These are phyloP conservation scores for Digitonthophagus gazella DNA, from an alignment of 2,888 invertebrate genomes.

Conservation along the genomic window DNA sequence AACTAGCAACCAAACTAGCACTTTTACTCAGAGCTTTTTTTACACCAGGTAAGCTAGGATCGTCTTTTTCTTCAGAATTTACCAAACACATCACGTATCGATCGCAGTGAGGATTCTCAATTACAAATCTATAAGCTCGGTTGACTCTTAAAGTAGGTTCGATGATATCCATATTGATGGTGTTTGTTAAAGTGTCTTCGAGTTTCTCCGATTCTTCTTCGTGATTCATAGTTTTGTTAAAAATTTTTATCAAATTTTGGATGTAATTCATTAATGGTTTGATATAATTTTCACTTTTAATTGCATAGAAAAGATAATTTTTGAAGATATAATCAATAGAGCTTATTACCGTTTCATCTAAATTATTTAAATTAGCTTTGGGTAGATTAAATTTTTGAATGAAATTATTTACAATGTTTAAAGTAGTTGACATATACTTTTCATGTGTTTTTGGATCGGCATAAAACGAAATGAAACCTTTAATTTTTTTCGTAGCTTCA, in stretches of 20 bases:
- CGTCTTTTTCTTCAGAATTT: constrained; percentile 63
- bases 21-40: constrained; percentile 70
- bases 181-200: constrained; percentile 73
- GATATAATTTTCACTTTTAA: constrained; percentile 72
- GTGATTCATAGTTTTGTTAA: no score
- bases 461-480: constrained; percentile 69
- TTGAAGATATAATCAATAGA: constrained; percentile 69
- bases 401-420: constrained; percentile 72
- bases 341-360: constrained; percentile 67
- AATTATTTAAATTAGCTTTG: constrained; percentile 52
- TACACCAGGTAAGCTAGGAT: constrained; percentile 63
- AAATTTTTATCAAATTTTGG: constrained; percentile 51
- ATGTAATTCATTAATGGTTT: constrained; percentile 72
- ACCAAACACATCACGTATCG: constrained; percentile 76
- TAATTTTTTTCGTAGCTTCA: constrained; percentile 70
- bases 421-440: constrained; percentile 58
- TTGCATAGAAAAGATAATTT: constrained; percentile 67
- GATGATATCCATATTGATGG: constrained; percentile 78
- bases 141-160: constrained; percentile 80
- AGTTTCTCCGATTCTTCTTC: constrained; percentile 63
- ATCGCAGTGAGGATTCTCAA: constrained; percentile 69
- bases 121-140: constrained; percentile 74
- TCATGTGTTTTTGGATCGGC: constrained; percentile 75
- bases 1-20: constrained; percentile 73
- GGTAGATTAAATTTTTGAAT: constrained; percentile 74